Conservation (phyloP, 1,140 invertebrate species). For the Dufourea novaeangliae region DNA sequence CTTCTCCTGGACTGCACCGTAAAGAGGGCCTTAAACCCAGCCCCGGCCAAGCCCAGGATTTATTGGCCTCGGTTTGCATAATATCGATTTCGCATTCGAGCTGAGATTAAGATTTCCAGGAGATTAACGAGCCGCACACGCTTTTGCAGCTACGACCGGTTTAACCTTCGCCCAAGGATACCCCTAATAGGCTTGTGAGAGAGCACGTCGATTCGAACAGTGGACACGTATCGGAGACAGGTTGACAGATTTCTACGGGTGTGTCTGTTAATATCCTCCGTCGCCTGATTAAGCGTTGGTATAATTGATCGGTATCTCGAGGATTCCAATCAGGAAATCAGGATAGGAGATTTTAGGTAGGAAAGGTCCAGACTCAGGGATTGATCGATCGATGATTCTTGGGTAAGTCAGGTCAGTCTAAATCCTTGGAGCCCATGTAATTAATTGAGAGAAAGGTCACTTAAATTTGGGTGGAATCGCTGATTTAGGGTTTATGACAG, state of each 20-base stretch:
- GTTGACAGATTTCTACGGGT: conserved; percentile 29
- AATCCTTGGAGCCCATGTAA: no score
- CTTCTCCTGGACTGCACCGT: background rate
- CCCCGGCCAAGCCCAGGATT: conserved; percentile 45
- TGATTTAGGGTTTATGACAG: no score
- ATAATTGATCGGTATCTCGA: conserved; percentile 29
- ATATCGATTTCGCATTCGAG: conserved; percentile 72
- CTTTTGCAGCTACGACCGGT: background rate
- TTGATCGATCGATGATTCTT: no score
- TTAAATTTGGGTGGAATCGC: no score
- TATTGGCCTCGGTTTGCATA: conserved; percentile 69
- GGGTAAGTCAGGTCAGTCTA: no score
- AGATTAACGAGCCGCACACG: conserved; percentile 68
- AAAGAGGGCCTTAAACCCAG: conserved; percentile 5
- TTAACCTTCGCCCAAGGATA: background rate
- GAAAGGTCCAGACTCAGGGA: no score
- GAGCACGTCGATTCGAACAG: background rate
- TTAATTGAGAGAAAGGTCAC: no score
- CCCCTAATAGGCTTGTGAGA: background rate
- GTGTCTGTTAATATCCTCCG: conserved; percentile 6
- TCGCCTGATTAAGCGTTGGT: conserved; percentile 10
- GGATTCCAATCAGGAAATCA: no score
- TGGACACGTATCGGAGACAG: conserved; percentile 24
- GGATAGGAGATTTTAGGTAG: no score
- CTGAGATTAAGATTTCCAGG: conserved; percentile 73